Evolutionary conservation across 1,140 invertebrate genomes (phyloP).

Genomic region (Drosophila ananassae): DNA sequence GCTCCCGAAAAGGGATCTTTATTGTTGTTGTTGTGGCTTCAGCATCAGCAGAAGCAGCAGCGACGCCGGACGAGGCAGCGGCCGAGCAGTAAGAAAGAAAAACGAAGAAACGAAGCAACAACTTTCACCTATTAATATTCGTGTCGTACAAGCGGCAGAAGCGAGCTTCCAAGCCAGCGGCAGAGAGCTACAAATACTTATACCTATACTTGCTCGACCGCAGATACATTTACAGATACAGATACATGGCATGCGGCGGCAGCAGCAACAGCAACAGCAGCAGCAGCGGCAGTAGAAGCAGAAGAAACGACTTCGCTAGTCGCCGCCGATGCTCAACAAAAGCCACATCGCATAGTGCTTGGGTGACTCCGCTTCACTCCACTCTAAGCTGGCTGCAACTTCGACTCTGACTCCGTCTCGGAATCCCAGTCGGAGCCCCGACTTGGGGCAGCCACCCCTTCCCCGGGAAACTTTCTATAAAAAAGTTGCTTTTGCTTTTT

Average conservation of each 20-base stretch:
- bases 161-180: slow-evolving; percentile 46
- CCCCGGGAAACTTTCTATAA: slow-evolving; percentile 50
- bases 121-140: slow-evolving; percentile 84
- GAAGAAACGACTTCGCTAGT: slow-evolving; percentile 61
- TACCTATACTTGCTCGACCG: not conserved
- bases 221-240: slow-evolving; percentile 27
- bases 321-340: slow-evolving; percentile 58
- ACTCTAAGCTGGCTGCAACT: slow-evolving; percentile 45
- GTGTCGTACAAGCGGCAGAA: slow-evolving; percentile 70
- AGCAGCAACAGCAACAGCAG: slow-evolving; percentile 3
- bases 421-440: not conserved
- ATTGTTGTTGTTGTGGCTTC: slow-evolving; percentile 9
- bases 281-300: slow-evolving; percentile 49
- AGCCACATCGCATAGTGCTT: slow-evolving; percentile 53
- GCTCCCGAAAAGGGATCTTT: slow-evolving; percentile 55
- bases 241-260: slow-evolving; percentile 16
- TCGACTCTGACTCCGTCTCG: slow-evolving; percentile 1
- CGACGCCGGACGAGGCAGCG: not conserved
- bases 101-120: slow-evolving; percentile 71
- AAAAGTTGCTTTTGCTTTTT: slow-evolving; percentile 49
- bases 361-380: slow-evolving; percentile 33
- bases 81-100: slow-evolving; percentile 39
- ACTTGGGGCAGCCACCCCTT: slow-evolving; percentile 33
- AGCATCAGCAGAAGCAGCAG: slow-evolving; percentile 14
- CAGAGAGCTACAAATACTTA: slow-evolving; percentile 12